phyloP scores from a whole-genome alignment of 1,140 invertebrate genomes.

The Coenobita brevimanus region DNA sequence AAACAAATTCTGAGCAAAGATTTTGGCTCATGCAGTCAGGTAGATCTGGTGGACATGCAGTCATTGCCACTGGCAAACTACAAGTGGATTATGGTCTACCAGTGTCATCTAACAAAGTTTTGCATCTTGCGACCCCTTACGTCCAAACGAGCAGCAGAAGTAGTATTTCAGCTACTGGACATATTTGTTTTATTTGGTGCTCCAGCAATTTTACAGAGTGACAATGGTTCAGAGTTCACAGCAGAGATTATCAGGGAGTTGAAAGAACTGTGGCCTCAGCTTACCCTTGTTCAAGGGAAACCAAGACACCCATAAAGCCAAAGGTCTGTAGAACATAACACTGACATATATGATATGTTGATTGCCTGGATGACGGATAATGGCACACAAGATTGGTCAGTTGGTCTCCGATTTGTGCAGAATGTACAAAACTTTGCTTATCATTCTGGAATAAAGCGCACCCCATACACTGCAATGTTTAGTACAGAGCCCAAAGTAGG shows the following conservation, averaged over 20 bases:
- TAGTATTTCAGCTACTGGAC: conserved; percentile 72
- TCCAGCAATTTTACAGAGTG: conserved; percentile 72
- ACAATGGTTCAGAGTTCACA: conserved; percentile 73
- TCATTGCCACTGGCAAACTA: conserved; percentile 73
- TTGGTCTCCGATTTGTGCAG: conserved; percentile 43
- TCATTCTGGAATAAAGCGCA: conserved; percentile 34
- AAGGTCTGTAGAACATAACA: conserved; percentile 53
- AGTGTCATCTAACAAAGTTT: conserved; percentile 76
- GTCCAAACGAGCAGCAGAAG: conserved; percentile 72
- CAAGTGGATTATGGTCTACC: conserved; percentile 75
- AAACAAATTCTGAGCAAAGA: conserved; percentile 30
- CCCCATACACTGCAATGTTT: conserved; percentile 34
- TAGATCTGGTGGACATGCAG: conserved; percentile 69
- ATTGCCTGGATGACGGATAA: conserved; percentile 41
- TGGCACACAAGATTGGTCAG: conserved; percentile 25
- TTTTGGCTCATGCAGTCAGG: conserved; percentile 38
- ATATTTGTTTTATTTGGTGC: conserved; percentile 73
- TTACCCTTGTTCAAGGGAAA: conserved; percentile 38
- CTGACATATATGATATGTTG: conserved; percentile 46
- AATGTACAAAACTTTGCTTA: neutral
- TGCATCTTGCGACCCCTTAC: conserved; percentile 72
- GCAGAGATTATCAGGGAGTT: conserved; percentile 62
- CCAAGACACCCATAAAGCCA: conserved; percentile 46
- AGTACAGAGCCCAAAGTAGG: conserved; percentile 19
- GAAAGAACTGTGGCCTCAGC: conserved; percentile 5